Base-by-base conservation (phyloP, 2,113 vertebrate genomes). In the Ailuropoda melanoleuca region DNA sequence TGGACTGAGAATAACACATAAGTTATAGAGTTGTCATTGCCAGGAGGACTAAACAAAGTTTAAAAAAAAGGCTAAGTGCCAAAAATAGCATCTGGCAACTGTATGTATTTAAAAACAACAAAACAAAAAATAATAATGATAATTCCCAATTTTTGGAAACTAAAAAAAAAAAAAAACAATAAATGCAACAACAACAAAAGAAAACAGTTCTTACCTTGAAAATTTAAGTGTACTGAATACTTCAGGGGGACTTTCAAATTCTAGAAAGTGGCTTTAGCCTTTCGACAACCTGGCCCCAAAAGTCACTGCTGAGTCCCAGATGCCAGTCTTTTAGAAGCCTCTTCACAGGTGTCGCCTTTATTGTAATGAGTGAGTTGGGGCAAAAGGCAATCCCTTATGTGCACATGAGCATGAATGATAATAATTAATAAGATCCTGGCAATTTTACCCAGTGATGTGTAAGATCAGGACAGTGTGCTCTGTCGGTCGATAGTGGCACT, bases 351-450 rank as follows among this genome's bases (percentile, higher is more conserved):
- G 39, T 8, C 0, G 21, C 48, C 50, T 95, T 72, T 87, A 39
- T 56, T 87, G 43, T 80, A 37, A 95, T 78, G 43, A 75, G 12
- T 70, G 37, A 37, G 31, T 39, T 37, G 64, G 15, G 53, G 58
- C 12, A 5, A 85, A 95, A 93, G 50, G 46, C 62, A 91, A 19
- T 37, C 10, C 23, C 0, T 2, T 23, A 21, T 89, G 31, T 58
- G 9, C 29, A 19, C 58, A 53, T 1, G 53, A 90, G 53, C 48
- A 31, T 85, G 88, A 74, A 78, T 78, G 93, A 95, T 77, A 53
- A 91, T 92, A 90, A 95, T 95, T 97, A 97, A 75, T 53, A 97
- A 93, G 72, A 29, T 55, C 58, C 88, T 37, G 39, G 84, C 66
- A 97, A 78, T 95, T 97, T 88, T 23, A 86, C 64, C 64, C 90